Percentiles rank a stretch among this genome's conserved stretches.
These are phyloP conservation scores for Drosophila hydei DNA, from an alignment of 1,140 invertebrate genomes.

Conservation along the genomic window DNA sequence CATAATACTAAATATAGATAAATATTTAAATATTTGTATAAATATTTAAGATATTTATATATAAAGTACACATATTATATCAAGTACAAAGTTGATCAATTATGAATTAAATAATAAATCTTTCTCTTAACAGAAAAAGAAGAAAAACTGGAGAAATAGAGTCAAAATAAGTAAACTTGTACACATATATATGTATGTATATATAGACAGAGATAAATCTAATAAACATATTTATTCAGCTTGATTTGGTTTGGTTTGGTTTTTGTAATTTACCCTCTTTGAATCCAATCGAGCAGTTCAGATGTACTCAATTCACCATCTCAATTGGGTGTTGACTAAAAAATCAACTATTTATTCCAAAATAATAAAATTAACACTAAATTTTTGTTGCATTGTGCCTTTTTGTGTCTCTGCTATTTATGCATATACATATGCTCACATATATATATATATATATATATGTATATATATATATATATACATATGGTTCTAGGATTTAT, in stretches of 20 bases:
- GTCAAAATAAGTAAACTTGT: background rate
- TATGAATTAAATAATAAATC: background rate
- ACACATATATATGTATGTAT: background rate
- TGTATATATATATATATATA: background rate
- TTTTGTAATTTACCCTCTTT: background rate
- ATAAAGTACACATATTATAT: background rate
- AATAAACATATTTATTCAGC: background rate
- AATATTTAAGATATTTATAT: no score
- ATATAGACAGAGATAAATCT: background rate
- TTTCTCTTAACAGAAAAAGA: background rate
- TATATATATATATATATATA: conserved; percentile 16
- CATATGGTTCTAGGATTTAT: background rate
- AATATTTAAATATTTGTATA: no score
- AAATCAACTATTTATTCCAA: conserved; percentile 62
- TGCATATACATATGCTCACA: conserved; percentile 42
- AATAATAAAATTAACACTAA: conserved; percentile 69
- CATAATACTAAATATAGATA: no score
- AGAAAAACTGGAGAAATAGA: background rate
- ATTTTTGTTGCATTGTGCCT: conserved; percentile 57
- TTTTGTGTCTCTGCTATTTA: conserved; percentile 36
- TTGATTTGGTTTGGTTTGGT: background rate
- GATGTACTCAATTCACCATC: background rate
- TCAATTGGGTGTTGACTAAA: conserved; percentile 23
- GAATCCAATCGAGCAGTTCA: background rate
- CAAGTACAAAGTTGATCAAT: background rate